Evolutionary conservation across 2,113 vertebrate genomes (phyloP).

Genomic region (Alethe castanea): DNA sequence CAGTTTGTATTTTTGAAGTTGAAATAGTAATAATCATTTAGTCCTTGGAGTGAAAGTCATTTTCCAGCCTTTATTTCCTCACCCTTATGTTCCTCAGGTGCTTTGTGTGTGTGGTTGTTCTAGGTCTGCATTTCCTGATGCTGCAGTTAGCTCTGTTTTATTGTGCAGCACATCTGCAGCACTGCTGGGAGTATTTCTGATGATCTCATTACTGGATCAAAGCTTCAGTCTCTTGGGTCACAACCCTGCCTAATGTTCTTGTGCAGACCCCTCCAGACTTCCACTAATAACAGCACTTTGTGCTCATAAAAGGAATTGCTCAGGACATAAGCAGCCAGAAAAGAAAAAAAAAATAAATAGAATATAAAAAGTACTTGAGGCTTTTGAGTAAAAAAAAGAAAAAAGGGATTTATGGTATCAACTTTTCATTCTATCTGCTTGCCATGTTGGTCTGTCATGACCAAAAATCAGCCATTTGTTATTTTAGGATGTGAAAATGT

Average conservation of each 20-base stretch:
- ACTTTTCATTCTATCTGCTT: background rate
- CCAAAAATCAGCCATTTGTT: background rate
- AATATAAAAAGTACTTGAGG: background rate
- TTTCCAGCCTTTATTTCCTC: slow-evolving; percentile 5
- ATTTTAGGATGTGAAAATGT: background rate
- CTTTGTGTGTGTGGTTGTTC: background rate
- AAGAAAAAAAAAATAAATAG: background rate
- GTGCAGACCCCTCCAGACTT: background rate
- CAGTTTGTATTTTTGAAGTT: background rate
- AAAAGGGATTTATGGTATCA: background rate
- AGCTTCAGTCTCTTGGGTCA: background rate
- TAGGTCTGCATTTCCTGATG: background rate
- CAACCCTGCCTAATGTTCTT: background rate
- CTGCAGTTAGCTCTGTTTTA: background rate
- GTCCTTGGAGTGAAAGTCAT: slow-evolving; percentile 1
- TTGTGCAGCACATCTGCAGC: background rate
- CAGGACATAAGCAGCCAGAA: background rate
- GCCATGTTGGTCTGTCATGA: background rate
- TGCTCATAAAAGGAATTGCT: background rate
- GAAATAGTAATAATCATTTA: slow-evolving; percentile 20
- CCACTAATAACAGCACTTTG: background rate
- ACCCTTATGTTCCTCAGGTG: background rate
- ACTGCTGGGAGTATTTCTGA: background rate
- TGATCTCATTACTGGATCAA: slow-evolving; percentile 15
- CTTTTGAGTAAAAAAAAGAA: background rate